Evolutionary conservation across 23 tunicate species (phyloP).

Genomic region (Styela clava): DNA sequence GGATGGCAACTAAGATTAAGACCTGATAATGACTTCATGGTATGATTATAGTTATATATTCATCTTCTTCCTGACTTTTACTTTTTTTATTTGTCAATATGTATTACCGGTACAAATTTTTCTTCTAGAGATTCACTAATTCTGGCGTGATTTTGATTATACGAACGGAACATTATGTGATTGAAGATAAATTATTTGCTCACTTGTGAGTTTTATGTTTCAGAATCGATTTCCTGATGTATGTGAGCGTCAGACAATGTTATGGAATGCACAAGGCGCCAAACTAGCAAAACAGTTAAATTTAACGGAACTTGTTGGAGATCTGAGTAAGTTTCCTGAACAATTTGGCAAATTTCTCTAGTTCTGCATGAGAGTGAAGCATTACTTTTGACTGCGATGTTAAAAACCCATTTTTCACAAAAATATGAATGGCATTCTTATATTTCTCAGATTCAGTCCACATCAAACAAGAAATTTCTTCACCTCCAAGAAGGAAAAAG

Average conservation of each 20-base stretch:
- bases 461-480: not conserved
- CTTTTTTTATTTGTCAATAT: not conserved
- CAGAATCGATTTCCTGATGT: slow-evolving; percentile 53
- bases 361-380: not conserved
- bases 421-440: too few relatives aligned
- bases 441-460: not conserved
- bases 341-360: not conserved
- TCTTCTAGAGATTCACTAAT: too few relatives aligned
- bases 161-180: too few relatives aligned
- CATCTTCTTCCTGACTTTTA: too few relatives aligned
- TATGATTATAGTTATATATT: too few relatives aligned
- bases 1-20: slow-evolving; percentile 62
- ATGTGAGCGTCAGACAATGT: slow-evolving; percentile 64
- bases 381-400: not conserved
- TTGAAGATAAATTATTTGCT: too few relatives aligned
- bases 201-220: too few relatives aligned
- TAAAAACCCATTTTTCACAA: not conserved
- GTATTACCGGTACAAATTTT: not conserved
- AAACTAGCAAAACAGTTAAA: slow-evolving; percentile 40
- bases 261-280: slow-evolving; percentile 54
- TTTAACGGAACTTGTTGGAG: not conserved
- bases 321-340: not conserved
- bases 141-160: too few relatives aligned
- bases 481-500: not conserved
- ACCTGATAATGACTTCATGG: slow-evolving; percentile 23